Conservation (phyloP, 2,797 vertebrate species). For the Melanotaenia boesemani region DNA sequence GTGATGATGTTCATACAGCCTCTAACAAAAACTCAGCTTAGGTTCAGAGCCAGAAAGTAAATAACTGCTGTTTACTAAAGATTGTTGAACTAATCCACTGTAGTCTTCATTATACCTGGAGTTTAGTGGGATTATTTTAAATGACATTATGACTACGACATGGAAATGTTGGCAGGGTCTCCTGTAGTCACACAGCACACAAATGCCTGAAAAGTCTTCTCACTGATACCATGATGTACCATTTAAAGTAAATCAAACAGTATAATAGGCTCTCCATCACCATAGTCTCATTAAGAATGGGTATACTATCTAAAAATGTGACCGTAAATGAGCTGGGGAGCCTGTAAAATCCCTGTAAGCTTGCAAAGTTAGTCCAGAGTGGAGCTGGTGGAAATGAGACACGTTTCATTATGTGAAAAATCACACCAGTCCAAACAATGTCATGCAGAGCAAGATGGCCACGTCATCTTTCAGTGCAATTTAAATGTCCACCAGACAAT, state of each 20-base stretch:
- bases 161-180: neutral
- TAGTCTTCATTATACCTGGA: slow-evolving; percentile 11
- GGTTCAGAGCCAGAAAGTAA: slow-evolving; percentile 14
- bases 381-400: slow-evolving; percentile 41
- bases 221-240: neutral
- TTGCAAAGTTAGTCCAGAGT: neutral
- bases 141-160: neutral
- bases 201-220: neutral
- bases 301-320: slow-evolving; percentile 10
- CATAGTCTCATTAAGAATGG: neutral
- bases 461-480: slow-evolving; percentile 52
- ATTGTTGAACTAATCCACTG: neutral
- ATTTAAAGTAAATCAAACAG: slow-evolving; percentile 3
- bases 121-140: neutral
- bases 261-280: neutral
- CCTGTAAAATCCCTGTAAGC: no score
- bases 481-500: slow-evolving; percentile 51
- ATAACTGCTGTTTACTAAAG: slow-evolving; percentile 23
- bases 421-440: slow-evolving; percentile 37
- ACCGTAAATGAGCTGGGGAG: no score
- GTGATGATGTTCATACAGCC: slow-evolving; percentile 20
- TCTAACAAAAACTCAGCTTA: slow-evolving; percentile 16
- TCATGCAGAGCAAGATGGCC: slow-evolving; percentile 48
- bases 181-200: neutral
- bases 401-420: slow-evolving; percentile 66